A percentile compares a stretch with the other conserved stretches of the same genome.
Conservation (phyloP, 2,113 vertebrate species). For the Pluvialis apricaria region DNA sequence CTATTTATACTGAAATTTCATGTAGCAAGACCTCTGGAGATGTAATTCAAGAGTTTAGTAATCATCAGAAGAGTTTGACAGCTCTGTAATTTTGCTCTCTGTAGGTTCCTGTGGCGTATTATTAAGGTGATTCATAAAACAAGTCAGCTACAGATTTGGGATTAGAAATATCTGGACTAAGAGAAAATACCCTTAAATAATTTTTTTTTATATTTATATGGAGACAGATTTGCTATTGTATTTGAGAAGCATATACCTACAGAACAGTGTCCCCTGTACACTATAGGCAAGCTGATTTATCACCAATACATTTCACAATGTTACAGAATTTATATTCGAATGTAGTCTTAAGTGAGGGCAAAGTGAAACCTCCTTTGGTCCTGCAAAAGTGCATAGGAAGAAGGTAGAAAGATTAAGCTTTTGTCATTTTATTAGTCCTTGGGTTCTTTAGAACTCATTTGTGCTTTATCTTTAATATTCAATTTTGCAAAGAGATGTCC, state of each 20-base stretch:
- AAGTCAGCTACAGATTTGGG: neutral
- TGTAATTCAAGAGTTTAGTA: neutral
- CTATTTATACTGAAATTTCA: neutral
- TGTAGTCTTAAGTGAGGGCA: neutral
- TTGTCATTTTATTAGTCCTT: neutral
- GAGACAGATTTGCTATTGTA: neutral
- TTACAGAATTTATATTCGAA: neutral
- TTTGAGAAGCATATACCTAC: neutral
- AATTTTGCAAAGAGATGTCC: neutral
- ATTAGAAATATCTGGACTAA: neutral
- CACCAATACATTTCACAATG: neutral
- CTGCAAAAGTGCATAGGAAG: neutral
- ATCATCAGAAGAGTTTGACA: neutral
- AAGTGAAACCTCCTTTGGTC: neutral
- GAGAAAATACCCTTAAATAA: neutral
- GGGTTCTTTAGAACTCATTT: neutral
- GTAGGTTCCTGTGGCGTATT: neutral
- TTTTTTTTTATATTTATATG: neutral
- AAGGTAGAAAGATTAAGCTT: neutral
- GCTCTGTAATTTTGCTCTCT: constrained; percentile 19
- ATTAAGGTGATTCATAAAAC: neutral
- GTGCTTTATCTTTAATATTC: neutral
- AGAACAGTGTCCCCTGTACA: neutral
- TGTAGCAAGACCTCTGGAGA: constrained; percentile 4
- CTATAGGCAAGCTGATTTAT: neutral